These are phyloP conservation scores for Lamproptera curius DNA, from an alignment of 2,888 invertebrate species.

Conservation along the genomic window DNA sequence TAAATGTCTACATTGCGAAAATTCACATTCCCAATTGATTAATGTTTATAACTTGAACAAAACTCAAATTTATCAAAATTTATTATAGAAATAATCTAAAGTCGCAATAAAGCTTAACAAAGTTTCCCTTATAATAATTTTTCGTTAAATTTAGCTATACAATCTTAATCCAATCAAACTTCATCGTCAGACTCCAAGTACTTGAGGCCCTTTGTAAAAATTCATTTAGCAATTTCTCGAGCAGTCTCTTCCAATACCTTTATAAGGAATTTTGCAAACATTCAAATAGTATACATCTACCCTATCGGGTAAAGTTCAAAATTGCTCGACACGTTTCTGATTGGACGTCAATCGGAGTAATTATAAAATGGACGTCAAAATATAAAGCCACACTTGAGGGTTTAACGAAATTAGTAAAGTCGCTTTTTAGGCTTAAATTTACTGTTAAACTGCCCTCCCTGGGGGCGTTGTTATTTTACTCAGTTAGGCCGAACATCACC, in stretches of 20 bases:
- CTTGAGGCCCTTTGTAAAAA: not conserved
- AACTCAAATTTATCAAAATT: not conserved
- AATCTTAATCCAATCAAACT: not conserved
- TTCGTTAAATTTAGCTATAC: not conserved
- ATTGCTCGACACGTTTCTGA: constrained; percentile 3
- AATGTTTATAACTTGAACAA: too few species aligned
- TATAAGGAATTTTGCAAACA: not conserved
- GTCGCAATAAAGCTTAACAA: not conserved
- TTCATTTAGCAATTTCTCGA: not conserved
- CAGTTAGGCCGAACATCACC: too few species aligned
- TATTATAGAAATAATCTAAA: not conserved
- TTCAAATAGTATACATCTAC: not conserved
- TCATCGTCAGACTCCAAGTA: not conserved
- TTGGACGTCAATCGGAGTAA: constrained; percentile 11
- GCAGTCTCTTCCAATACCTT: not conserved
- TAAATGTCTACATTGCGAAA: too few species aligned
- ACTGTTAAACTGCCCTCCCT: constrained; percentile 26
- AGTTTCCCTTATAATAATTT: too few species aligned
- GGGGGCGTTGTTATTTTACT: too few species aligned
- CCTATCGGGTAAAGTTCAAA: constrained; percentile 1
- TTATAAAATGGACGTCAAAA: constrained; percentile 23
- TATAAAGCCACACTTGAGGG: constrained; percentile 38
- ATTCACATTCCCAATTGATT: too few species aligned
- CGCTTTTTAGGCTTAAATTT: constrained; percentile 34
- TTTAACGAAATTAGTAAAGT: constrained; percentile 26